A percentile compares a stretch with the other conserved stretches of the same genome.
Evolutionary conservation across 2,797 vertebrate species (phyloP).

Genomic region (Varecia variegata): DNA sequence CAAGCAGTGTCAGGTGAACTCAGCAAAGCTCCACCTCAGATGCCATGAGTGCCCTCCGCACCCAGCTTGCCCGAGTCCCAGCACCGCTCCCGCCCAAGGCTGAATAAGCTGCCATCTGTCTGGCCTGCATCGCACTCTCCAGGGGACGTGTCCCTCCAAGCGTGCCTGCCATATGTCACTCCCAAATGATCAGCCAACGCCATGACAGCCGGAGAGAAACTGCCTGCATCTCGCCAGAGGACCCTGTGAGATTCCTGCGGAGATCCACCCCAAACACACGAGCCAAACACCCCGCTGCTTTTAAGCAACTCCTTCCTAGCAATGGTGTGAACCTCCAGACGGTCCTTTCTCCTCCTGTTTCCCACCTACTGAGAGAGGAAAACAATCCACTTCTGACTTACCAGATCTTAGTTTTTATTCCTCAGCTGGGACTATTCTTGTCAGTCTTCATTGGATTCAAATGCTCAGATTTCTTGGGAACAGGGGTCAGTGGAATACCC

Average conservation of each 20-base stretch:
- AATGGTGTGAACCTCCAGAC: neutral
- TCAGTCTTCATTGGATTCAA: neutral
- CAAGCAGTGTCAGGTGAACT: conserved; percentile 56
- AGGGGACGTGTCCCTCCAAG: conserved; percentile 90
- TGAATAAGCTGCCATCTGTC: conserved; percentile 93
- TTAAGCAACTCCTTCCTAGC: neutral
- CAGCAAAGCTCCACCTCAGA: conserved; percentile 72
- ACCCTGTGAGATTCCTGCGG: conserved; percentile 78
- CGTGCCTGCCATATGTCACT: conserved; percentile 91
- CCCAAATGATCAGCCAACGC: conserved; percentile 78
- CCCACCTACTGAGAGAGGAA: neutral
- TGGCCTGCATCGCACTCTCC: conserved; percentile 85
- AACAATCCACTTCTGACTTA: conserved; percentile 9
- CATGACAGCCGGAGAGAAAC: conserved; percentile 80
- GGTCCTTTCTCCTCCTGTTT: neutral
- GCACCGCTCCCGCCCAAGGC: conserved; percentile 88
- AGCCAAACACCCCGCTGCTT: conserved; percentile 61
- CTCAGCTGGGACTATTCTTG: neutral
- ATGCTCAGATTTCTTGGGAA: neutral
- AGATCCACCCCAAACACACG: conserved; percentile 70
- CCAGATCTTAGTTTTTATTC: neutral
- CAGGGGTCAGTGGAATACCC: neutral
- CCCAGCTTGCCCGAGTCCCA: conserved; percentile 81
- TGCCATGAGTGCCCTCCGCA: conserved; percentile 73
- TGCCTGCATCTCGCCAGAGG: conserved; percentile 78